phyloP scores from a whole-genome alignment of 64 coral and sea anemone genomes.

The Exaiptasia diaphana region DNA sequence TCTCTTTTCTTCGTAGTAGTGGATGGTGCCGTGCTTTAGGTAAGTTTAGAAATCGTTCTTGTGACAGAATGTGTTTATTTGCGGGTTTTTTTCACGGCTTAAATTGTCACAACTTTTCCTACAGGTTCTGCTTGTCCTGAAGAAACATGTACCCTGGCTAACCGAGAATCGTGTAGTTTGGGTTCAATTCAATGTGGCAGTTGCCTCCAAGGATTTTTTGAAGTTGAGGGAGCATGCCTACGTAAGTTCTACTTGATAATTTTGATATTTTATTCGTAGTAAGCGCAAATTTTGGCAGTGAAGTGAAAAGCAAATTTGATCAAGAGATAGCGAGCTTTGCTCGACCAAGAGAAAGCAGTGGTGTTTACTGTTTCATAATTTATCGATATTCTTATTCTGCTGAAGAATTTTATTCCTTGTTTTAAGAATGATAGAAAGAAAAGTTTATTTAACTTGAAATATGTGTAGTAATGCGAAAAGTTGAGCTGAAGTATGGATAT shows the following conservation, averaged over 20 bases:
- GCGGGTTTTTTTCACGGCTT: neutral
- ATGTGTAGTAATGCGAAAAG: no score
- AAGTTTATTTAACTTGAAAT: no score
- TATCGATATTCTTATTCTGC: neutral
- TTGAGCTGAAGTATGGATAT: no score
- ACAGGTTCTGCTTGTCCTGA: neutral
- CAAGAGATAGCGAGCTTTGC: neutral
- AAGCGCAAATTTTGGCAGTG: no score
- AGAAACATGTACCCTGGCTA: neutral
- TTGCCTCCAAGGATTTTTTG: conserved; percentile 5
- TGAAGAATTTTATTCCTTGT: neutral
- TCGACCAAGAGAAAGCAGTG: conserved; percentile 8
- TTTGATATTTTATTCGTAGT: no score
- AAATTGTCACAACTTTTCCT: neutral
- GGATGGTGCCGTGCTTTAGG: conserved; percentile 30
- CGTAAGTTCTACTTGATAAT: no score
- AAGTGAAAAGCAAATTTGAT: no score
- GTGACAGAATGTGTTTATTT: neutral
- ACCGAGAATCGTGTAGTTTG: neutral
- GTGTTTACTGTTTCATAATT: conserved; percentile 23
- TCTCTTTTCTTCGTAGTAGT: conserved; percentile 16
- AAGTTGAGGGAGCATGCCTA: neutral
- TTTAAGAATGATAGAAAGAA: no score
- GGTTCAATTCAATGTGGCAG: neutral
- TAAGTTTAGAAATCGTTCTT: conserved; percentile 30